These are phyloP conservation scores for Brachyalestes nurse DNA, from an alignment of 2,797 vertebrate species.

Conservation along the genomic window DNA sequence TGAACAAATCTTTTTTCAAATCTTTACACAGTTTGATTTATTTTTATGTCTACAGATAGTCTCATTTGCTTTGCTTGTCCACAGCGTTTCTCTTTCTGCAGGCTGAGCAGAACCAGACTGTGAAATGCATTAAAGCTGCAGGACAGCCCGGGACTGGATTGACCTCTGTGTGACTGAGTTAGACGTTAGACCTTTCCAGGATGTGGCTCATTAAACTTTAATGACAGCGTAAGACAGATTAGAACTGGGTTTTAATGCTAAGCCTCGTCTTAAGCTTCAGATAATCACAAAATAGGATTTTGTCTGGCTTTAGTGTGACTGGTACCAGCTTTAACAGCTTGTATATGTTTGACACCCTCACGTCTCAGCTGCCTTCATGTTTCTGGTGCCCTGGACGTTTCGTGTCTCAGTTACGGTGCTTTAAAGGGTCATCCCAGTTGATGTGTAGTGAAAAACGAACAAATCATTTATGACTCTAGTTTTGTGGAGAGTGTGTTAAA, in stretches of 20 bases:
- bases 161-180: neutral
- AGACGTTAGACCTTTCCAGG: neutral
- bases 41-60: no score
- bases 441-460: no score
- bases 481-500: no score
- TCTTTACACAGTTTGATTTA: no score
- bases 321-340: slow-evolving; percentile 1
- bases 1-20: no score
- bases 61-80: no score
- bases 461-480: no score
- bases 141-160: neutral
- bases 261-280: slow-evolving; percentile 27
- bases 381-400: neutral
- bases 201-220: slow-evolving; percentile 36
- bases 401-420: no score
- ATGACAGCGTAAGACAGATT: slow-evolving; percentile 44
- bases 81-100: no score
- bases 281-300: slow-evolving; percentile 54
- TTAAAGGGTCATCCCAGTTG: no score
- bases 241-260: slow-evolving; percentile 29
- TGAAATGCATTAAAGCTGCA: no score
- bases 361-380: neutral
- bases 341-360: neutral
- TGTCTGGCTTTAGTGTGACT: neutral
- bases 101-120: no score